A percentile compares a stretch with the other conserved stretches of the same genome.
phyloP scores from a whole-genome alignment of 2,888 invertebrate species.

The Leptogaster cylindrica region DNA sequence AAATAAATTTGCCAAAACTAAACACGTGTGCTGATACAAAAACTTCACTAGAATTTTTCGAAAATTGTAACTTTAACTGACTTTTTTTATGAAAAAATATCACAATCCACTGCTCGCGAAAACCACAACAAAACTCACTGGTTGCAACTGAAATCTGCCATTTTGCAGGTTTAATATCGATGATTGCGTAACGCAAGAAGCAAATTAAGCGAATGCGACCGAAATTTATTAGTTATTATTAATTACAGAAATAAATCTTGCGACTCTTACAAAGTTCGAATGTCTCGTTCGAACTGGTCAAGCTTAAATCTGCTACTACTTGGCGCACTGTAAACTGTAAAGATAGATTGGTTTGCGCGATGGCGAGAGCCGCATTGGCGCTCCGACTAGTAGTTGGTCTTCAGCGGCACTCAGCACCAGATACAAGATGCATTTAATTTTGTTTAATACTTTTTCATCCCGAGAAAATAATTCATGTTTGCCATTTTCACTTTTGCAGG shows the following conservation, averaged over 20 bases:
- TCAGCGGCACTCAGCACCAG: not conserved
- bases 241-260: constrained; percentile 52
- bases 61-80: not conserved
- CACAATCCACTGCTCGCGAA: too few relatives aligned
- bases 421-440: too few relatives aligned
- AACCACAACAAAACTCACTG: constrained; percentile 12
- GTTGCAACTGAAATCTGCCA: too few relatives aligned
- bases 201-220: constrained; percentile 1
- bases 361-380: not conserved
- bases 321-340: constrained; percentile 41
- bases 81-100: not conserved
- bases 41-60: not conserved
- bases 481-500: too few relatives aligned
- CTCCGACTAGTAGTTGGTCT: constrained; percentile 5
- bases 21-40: not conserved
- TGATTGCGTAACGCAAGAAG: too few relatives aligned
- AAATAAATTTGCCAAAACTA: not conserved
- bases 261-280: constrained; percentile 53
- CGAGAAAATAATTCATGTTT: too few relatives aligned
- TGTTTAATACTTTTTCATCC: too few relatives aligned
- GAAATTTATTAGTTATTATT: constrained; percentile 30
- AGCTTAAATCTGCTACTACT: constrained; percentile 57
- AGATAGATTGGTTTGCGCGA: constrained; percentile 14
- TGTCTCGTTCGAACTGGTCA: constrained; percentile 59
- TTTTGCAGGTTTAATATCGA: too few relatives aligned